Percentiles rank a stretch among this genome's conserved stretches.
These are phyloP conservation scores for Drosophila prolongata DNA, from an alignment of 2,888 invertebrate genomes.

Conservation along the genomic window DNA sequence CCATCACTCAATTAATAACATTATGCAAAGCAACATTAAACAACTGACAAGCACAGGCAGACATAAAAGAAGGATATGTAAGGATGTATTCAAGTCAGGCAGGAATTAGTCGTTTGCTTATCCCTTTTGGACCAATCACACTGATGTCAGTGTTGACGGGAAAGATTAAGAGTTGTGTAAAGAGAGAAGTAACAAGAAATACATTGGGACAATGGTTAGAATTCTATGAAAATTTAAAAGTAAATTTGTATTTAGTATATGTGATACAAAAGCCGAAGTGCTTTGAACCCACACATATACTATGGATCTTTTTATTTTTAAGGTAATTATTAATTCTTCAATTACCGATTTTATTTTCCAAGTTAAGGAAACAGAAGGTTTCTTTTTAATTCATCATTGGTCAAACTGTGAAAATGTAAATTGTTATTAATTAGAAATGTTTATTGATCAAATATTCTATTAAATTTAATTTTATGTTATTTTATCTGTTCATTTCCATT, in stretches of 20 bases:
- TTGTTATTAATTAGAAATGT: no score
- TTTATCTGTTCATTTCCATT: background rate
- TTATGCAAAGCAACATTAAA: constrained; percentile 57
- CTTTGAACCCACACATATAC: no score
- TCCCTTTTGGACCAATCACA: constrained; percentile 65
- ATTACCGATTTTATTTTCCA: no score
- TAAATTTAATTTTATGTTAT: no score
- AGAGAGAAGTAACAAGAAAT: background rate
- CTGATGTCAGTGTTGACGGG: constrained; percentile 56
- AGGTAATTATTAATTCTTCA: no score
- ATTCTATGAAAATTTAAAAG: background rate
- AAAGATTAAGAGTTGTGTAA: constrained; percentile 1
- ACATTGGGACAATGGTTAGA: background rate
- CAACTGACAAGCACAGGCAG: constrained; percentile 37
- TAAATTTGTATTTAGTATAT: background rate
- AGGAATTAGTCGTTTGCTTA: constrained; percentile 24
- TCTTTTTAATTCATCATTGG: no score
- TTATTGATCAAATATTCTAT: no score
- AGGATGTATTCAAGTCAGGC: constrained; percentile 2
- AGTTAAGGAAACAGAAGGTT: no score
- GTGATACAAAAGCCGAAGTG: no score
- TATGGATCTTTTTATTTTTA: no score
- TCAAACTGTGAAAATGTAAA: no score
- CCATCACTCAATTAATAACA: constrained; percentile 74
- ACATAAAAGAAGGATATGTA: background rate